Evolutionary conservation across 2,888 invertebrate species (phyloP), one percentile per base, ranked within the genome.

Genomic region (Sesia bembeciformis): DNA sequence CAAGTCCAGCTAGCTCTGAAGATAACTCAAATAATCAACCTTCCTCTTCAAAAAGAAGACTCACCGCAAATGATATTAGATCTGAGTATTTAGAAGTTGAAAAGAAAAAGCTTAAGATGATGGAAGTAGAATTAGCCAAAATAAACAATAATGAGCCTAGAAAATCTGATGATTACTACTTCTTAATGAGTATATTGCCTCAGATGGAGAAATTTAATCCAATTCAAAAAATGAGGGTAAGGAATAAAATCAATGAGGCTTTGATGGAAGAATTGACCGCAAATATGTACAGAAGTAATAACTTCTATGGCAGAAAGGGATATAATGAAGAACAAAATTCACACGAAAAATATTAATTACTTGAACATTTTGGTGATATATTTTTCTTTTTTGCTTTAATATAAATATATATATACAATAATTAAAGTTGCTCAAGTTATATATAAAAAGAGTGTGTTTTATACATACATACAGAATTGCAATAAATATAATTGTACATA

Each of bases 121-220:
- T 63, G 39, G 62, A 63, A 57, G 58, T 58, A 3, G 63, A 63
- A 42, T 42, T 62, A 7, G 58, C 58, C 6, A 61, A 43, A 54
- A 6, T 60, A 43, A 54, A 59, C 50, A 4, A 52, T 56, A 3
- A 51, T 53, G 8, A 57, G 57, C 5, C 53, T 49, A 54, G 60
- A 8, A 39, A 63, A 5, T 60, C 63, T 0, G 63, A 63, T 4
- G 62, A 61, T 52, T 63, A 63, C 38, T 61, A 62, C 40, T 63
- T 61, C 41, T 54, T 63, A 4, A 62, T 63, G 63, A 63, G 63
- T 39, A 53, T 63, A 4, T 53, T 63, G 4, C 63, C 62, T 1
- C 62, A 63, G 40, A 61, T 63, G 60, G 61, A 63, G 43, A 63
- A 60, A 54, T 51, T 63, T 3, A 55, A 58, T 4, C 49, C 63